Evolutionary conservation across 2,797 vertebrate species (phyloP).

Genomic region (Hoplostethus atlanticus): DNA sequence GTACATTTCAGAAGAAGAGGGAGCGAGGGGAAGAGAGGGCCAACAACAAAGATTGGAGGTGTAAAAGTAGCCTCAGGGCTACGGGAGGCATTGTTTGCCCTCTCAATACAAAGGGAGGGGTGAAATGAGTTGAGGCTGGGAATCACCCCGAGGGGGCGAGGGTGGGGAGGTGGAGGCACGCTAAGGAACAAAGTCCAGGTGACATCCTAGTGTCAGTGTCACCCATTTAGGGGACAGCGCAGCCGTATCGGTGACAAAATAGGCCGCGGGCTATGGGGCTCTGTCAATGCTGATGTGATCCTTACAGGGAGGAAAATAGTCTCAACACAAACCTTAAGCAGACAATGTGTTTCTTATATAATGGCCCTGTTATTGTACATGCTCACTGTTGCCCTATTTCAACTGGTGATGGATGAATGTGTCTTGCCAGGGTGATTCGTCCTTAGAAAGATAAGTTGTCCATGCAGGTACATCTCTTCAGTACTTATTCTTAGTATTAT

Average conservation of each 20-base stretch:
- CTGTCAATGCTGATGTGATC: slow-evolving; percentile 66
- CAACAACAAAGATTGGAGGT: slow-evolving; percentile 68
- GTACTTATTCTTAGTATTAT: background rate
- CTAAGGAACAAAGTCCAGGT: slow-evolving; percentile 82
- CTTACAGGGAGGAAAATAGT: slow-evolving; percentile 50
- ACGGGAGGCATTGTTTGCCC: slow-evolving; percentile 65
- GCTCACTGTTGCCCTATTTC: slow-evolving; percentile 56
- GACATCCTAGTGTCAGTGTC: slow-evolving; percentile 81
- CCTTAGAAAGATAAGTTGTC: slow-evolving; percentile 13
- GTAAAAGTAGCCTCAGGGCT: slow-evolving; percentile 68
- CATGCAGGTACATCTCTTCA: background rate
- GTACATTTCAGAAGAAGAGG: slow-evolving; percentile 45
- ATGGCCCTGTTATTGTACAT: slow-evolving; percentile 60
- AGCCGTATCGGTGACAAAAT: slow-evolving; percentile 79
- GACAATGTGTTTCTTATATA: slow-evolving; percentile 70
- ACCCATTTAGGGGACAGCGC: slow-evolving; percentile 62
- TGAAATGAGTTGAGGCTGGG: slow-evolving; percentile 73
- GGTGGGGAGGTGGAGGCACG: slow-evolving; percentile 73
- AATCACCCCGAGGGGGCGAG: slow-evolving; percentile 69
- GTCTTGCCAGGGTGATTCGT: slow-evolving; percentile 21
- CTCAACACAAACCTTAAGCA: slow-evolving; percentile 63
- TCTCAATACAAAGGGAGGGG: slow-evolving; percentile 76
- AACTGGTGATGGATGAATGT: slow-evolving; percentile 37
- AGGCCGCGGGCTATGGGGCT: slow-evolving; percentile 64
- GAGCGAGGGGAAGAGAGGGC: slow-evolving; percentile 20